Base-by-base conservation (phyloP, 2,888 invertebrate species). In the Spialia ferax region DNA sequence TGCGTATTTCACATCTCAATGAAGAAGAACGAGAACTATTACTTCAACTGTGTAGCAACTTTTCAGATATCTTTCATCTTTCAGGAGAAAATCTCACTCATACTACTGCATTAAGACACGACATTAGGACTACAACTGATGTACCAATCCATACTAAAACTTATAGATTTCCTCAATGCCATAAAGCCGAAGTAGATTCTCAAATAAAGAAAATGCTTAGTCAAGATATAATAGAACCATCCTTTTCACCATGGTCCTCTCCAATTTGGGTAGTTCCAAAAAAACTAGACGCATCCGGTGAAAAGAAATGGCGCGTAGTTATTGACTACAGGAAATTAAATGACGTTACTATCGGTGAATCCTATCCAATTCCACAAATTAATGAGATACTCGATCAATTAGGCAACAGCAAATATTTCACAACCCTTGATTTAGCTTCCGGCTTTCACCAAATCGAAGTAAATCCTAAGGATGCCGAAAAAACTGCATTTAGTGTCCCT, bases 371-470 rank as follows among this genome's bases (percentile, higher is more conserved):
- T 8, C 72, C 72, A 45, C 26, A 56, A 18, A 71, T 75, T 13
- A 68, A 68, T 0, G 73, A 74, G 35, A 72, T 74, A 10, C 26
- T 73, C 11, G 71, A 74, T 18, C 50, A 68, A 77, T 4, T 75
- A 75, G 71, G 71, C 5, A 63, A 72, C 38, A 56, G 60, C n/a
- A 69, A 65, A 68, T 74, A 74, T 48, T 74, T 60, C 70, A 76
- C 0, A 61, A 71, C 71, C 0, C 62, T 75, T 7, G 81, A 83
- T 52, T 23, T 69, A 26, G 60, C 65, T 1, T 45, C 45, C 6
- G 45, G 45, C 0, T 45, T 45, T 15, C 45, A 45, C 15, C 45
- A 45, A n/a, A 45, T 45, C 15, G 15, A n/a, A 18, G 45, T 45
- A n/a, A 8, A 45, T 2, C 15, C n/a, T 7, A 45, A 45, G 8